Percentiles rank a stretch among this genome's conserved stretches.
phyloP scores from a whole-genome alignment of 2,113 vertebrate genomes.

The Galemys pyrenaicus region DNA sequence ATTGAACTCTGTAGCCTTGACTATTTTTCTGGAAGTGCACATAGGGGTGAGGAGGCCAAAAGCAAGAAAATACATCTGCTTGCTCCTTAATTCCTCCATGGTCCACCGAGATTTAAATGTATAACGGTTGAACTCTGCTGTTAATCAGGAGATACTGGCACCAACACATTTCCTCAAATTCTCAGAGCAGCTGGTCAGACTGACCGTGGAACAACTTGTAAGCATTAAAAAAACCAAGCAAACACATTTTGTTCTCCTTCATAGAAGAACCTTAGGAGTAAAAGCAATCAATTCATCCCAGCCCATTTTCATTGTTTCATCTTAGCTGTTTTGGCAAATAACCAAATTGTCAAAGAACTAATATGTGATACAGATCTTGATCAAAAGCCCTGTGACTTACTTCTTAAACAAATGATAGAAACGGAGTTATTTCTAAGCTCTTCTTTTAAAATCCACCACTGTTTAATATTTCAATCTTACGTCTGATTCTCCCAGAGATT shows the following conservation, averaged over 20 bases:
- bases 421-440: neutral
- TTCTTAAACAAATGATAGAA: neutral
- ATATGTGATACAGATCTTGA: neutral
- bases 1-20: neutral
- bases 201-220: neutral
- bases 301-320: neutral
- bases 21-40: neutral
- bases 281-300: neutral
- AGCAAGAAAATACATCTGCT: neutral
- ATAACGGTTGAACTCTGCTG: neutral
- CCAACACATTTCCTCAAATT: neutral
- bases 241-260: neutral
- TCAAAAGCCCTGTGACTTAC: neutral
- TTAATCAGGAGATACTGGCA: neutral
- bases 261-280: neutral
- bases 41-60: neutral
- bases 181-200: neutral
- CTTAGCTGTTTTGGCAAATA: conserved; percentile 33
- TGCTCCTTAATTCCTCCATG: neutral
- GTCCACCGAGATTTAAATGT: neutral
- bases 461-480: neutral
- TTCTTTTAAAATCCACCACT: neutral
- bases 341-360: neutral
- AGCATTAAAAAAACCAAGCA: neutral
- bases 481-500: neutral